Percentiles rank a stretch among this genome's conserved stretches.
phyloP scores from a whole-genome alignment of 2,113 vertebrate genomes.

The Phainopepla nitens region DNA sequence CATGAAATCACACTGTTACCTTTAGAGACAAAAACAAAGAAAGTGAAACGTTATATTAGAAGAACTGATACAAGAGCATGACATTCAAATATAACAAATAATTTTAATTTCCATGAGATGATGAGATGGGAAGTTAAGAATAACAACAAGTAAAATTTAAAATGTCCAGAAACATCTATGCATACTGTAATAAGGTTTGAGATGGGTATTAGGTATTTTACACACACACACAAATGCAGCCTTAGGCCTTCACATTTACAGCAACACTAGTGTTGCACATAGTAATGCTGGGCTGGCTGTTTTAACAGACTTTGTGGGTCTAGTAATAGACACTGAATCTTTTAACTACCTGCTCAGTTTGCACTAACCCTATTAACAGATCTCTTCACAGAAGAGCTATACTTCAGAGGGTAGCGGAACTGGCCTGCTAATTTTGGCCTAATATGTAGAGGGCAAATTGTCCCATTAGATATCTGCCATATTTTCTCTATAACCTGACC shows the following conservation, averaged over 20 bases:
- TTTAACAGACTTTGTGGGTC: not conserved
- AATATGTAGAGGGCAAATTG: not conserved
- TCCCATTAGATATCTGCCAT: not conserved
- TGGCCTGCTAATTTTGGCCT: fast-evolving
- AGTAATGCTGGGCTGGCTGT: not conserved
- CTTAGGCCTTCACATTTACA: not conserved
- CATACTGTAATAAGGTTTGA: not conserved
- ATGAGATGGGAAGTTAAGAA: not conserved
- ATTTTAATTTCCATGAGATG: not conserved
- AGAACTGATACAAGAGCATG: not conserved
- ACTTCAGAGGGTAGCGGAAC: not conserved
- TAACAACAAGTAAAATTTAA: not conserved
- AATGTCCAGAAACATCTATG: not conserved
- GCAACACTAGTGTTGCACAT: not conserved
- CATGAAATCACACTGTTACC: not conserved
- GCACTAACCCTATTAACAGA: not conserved
- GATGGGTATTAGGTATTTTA: not conserved
- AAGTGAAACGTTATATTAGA: not conserved
- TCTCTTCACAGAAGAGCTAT: not conserved
- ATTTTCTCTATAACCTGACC: not conserved
- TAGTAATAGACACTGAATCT: not conserved
- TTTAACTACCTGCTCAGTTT: not conserved
- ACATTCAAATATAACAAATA: not conserved
- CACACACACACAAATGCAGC: not conserved
- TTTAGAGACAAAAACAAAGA: not conserved